Conservation (phyloP, 2,888 invertebrate species). For the Cephus nigrinus region DNA sequence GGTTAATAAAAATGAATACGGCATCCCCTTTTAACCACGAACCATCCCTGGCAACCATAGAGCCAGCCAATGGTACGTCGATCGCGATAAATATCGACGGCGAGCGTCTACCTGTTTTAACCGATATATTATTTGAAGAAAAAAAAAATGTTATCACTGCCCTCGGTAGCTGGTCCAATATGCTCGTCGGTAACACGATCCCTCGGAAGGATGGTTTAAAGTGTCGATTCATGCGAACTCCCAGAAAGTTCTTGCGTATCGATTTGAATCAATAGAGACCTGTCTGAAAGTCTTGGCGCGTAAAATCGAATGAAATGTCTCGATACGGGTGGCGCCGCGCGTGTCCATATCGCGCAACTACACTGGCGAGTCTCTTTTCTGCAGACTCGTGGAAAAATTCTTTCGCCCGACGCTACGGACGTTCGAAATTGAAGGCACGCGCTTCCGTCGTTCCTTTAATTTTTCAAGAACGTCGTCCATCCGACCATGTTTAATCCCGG, state of each 20-base stretch:
- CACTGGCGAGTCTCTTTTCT: not conserved
- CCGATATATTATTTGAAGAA: not conserved
- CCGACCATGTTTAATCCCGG: not conserved
- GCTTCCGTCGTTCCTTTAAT: conserved; percentile 3
- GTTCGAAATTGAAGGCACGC: not conserved
- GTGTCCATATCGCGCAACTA: not conserved
- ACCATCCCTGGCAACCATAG: not conserved
- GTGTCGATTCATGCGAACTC: conserved; percentile 53
- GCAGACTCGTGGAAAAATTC: not conserved
- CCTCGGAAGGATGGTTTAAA: conserved; percentile 33
- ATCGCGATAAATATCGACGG: not conserved
- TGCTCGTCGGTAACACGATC: conserved; percentile 33
- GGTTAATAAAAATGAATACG: conserved; percentile 67
- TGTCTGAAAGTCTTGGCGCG: conserved; percentile 56
- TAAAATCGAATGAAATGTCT: conserved; percentile 59
- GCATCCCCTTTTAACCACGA: not conserved
- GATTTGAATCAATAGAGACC: conserved; percentile 53
- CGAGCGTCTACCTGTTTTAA: not conserved
- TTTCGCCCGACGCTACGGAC: not conserved
- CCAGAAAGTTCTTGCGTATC: conserved; percentile 49
- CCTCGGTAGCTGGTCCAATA: not conserved
- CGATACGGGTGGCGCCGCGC: conserved; percentile 55
- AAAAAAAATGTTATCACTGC: not conserved
- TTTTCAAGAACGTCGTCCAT: conserved; percentile 21
- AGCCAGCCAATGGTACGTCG: not conserved